These are phyloP conservation scores for Tragelaphus scriptus DNA, from an alignment of 2,113 vertebrate genomes.

Conservation along the genomic window DNA sequence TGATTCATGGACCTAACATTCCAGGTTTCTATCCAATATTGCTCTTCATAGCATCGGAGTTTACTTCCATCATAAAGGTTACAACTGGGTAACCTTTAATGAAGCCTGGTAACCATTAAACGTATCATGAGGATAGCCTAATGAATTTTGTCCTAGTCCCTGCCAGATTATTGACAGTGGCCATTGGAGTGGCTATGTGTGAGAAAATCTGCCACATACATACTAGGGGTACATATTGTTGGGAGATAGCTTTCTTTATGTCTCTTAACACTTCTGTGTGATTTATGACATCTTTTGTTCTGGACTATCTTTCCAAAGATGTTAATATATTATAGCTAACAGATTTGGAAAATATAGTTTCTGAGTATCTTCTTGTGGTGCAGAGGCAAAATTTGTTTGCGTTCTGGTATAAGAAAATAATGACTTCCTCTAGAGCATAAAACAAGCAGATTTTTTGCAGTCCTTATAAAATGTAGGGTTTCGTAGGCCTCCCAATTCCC, in stretches of 20 bases:
- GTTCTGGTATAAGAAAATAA: not conserved
- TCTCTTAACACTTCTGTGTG: not conserved
- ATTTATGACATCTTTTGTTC: not conserved
- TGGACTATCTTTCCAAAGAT: not conserved
- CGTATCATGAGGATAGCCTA: not conserved
- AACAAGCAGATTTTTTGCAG: not conserved
- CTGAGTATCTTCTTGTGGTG: not conserved
- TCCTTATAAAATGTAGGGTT: not conserved
- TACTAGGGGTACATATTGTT: not conserved
- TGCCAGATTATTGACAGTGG: not conserved
- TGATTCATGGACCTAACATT: not conserved
- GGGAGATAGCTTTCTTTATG: not conserved
- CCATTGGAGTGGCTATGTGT: not conserved
- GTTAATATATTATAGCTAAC: not conserved
- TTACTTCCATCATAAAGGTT: not conserved
- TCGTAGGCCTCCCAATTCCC: not conserved
- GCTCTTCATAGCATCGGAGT: not conserved
- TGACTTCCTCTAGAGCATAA: not conserved
- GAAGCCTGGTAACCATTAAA: not conserved
- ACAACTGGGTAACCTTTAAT: not conserved
- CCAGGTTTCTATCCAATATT: not conserved
- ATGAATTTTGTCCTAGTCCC: not conserved
- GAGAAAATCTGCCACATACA: not conserved
- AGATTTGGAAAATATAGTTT: not conserved
- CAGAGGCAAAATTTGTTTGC: not conserved